Base-by-base conservation (phyloP, 1,140 invertebrate species). In the Calliphora vicina region DNA sequence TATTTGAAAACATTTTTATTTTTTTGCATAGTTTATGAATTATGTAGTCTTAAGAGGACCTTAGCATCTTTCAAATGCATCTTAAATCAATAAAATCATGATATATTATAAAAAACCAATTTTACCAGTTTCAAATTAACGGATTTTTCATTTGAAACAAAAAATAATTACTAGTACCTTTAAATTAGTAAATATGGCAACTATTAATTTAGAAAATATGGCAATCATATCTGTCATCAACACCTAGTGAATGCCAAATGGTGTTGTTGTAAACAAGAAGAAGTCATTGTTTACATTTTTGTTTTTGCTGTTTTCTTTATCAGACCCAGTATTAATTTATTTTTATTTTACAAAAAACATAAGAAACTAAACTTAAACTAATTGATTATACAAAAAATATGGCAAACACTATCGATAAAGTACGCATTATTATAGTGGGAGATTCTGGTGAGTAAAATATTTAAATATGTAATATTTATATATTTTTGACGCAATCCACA, bases 371-470 rank as follows among this genome's bases (percentile, higher is more conserved):
- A n/a, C n/a, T n/a, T 57, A 57, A 57, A 57, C 2, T 2, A 13
- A 57, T 17, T 57, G n/a, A 57, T 17, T n/a, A 57, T 57, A 2
- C 1, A 35, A 1, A 35, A 35, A 35, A 73, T 57, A 84, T 84
- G 83, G 81, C 81, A 17, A 84, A 82, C 67, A 83, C 82, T 42
- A 95, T 95, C 86, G 96, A 97, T 88, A 96, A 97, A 93, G 97
- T 98, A 9, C 96, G 97, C 92, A 95, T 99, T 81, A 93, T 98
- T 82, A 94, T 98, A 78, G 94, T 98, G 82, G 97, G 97, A 67
- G 97, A 98, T 94, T 98, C 97, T 84, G 97, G 97, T 96, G 93
- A 88, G 84, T 57, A 61, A 43, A 42, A 43, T 29, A 67, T 80
- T 15, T 50, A 13, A 25, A n/a, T 15, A n/a, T 15, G 15, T 17